Percentiles rank a stretch among this genome's conserved stretches.
phyloP scores from a whole-genome alignment of 2,888 invertebrate genomes.

The Bhutanitis thaidina region DNA sequence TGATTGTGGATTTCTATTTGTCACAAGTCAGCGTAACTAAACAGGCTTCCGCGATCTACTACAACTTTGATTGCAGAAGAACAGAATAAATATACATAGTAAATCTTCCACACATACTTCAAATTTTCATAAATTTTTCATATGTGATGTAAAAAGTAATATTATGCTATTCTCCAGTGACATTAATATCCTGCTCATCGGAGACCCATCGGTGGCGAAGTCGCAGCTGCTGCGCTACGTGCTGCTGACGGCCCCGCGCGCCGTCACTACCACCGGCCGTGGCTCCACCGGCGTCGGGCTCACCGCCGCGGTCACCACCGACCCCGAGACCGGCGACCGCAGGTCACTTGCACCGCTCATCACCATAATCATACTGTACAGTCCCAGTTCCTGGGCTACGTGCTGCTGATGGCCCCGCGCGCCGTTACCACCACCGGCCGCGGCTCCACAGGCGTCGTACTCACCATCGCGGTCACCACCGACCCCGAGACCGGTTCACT shows the following conservation, averaged over 20 bases:
- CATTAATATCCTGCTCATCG: slow-evolving; percentile 96
- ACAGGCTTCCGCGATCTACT: no score
- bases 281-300: slow-evolving; percentile 99
- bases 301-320: slow-evolving; percentile 98
- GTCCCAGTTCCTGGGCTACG: slow-evolving; percentile 96
- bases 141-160: no score
- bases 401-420: slow-evolving; percentile 95
- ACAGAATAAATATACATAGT: no score
- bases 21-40: no score
- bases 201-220: slow-evolving; percentile 99
- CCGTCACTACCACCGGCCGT: slow-evolving; percentile 97
- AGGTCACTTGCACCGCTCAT: slow-evolving; percentile 50
- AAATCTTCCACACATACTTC: no score
- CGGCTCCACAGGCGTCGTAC: slow-evolving; percentile 98
- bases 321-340: slow-evolving; percentile 94
- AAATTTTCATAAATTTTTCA: no score
- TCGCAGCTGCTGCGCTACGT: slow-evolving; percentile 97
- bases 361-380: no score
- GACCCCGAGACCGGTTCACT: slow-evolving; percentile 98
- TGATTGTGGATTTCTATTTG: no score
- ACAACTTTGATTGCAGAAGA: no score
- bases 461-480: slow-evolving; percentile 98
- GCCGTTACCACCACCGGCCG: slow-evolving; percentile 98
- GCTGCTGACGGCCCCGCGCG: slow-evolving; percentile 95
- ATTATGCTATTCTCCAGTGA: slow-evolving; percentile 52